These are phyloP conservation scores for Drosophila rufa DNA, from an alignment of 1,140 invertebrate species.

Conservation along the genomic window DNA sequence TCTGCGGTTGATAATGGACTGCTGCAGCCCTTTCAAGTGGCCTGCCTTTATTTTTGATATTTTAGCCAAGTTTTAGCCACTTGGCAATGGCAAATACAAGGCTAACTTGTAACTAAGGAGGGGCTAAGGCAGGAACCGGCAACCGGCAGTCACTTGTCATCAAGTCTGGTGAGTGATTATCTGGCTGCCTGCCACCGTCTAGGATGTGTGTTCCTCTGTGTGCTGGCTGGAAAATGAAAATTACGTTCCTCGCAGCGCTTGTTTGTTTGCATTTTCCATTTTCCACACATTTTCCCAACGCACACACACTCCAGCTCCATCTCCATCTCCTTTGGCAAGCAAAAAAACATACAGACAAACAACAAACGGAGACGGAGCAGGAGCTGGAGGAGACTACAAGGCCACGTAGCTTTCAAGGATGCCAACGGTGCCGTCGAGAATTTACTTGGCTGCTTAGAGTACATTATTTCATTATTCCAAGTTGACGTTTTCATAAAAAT, in stretches of 20 bases:
- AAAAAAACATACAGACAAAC: slow-evolving; percentile 36
- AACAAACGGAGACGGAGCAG: slow-evolving; percentile 12
- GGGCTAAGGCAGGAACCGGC: slow-evolving; percentile 1
- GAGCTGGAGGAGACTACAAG: not conserved
- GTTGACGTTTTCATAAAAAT: slow-evolving; percentile 77
- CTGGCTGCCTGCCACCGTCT: slow-evolving; percentile 53
- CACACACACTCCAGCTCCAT: slow-evolving; percentile 40
- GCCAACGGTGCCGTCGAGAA: slow-evolving; percentile 37
- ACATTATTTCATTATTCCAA: slow-evolving; percentile 71
- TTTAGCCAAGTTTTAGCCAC: slow-evolving; percentile 34
- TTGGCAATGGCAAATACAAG: slow-evolving; percentile 44
- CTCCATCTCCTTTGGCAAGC: slow-evolving; percentile 30
- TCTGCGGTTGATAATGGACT: not conserved
- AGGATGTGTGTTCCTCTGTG: slow-evolving; percentile 9
- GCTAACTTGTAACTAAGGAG: slow-evolving; percentile 3
- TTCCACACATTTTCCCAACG: slow-evolving; percentile 37
- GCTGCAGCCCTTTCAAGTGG: not conserved
- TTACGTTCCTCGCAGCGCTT: slow-evolving; percentile 66
- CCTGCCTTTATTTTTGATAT: slow-evolving; percentile 37
- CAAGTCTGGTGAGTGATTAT: slow-evolving; percentile 73
- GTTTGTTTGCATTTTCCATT: slow-evolving; percentile 62
- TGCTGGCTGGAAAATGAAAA: slow-evolving; percentile 63
- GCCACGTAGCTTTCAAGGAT: slow-evolving; percentile 21
- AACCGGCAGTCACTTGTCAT: slow-evolving; percentile 66
- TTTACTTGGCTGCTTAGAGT: slow-evolving; percentile 38